Evolutionary conservation across 2,113 vertebrate species (phyloP).

Genomic region (Limanda limanda): DNA sequence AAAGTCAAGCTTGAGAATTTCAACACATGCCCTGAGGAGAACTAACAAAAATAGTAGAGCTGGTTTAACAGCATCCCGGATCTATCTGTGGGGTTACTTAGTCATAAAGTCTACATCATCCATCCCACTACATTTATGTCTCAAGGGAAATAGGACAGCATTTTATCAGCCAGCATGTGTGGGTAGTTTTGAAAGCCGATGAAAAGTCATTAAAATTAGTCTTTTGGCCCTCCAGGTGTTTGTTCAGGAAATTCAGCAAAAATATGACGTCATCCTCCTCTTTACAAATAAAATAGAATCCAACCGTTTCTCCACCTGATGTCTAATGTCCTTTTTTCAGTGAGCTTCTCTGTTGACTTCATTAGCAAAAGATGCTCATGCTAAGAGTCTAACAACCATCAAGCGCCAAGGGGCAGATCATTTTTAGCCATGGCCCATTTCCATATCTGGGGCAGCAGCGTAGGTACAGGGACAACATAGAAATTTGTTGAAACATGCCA

Average conservation of each 20-base stretch:
- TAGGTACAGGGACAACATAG: background rate
- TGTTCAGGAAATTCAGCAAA: slow-evolving; percentile 14
- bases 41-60: background rate
- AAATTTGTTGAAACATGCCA: background rate
- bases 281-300: slow-evolving; percentile 31
- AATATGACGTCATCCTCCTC: slow-evolving; percentile 27
- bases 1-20: background rate
- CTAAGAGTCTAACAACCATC: slow-evolving; percentile 17
- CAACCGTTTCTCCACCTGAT: slow-evolving; percentile 23
- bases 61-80: background rate
- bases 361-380: slow-evolving; percentile 19
- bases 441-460: slow-evolving; percentile 10
- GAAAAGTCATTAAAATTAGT: slow-evolving; percentile 12
- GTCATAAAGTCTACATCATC: slow-evolving; percentile 37
- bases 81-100: slow-evolving; percentile 39
- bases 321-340: slow-evolving; percentile 12
- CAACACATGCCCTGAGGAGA: slow-evolving; percentile 1
- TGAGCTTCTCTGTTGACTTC: slow-evolving; percentile 19
- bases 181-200: slow-evolving; percentile 28
- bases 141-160: slow-evolving; percentile 28
- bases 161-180: slow-evolving; percentile 35
- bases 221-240: slow-evolving; percentile 50
- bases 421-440: slow-evolving; percentile 23
- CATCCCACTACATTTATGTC: slow-evolving; percentile 23
- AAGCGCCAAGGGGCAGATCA: background rate